Evolutionary conservation across 2,888 invertebrate species (phyloP).

Genomic region (Pyrochroa serraticornis): DNA sequence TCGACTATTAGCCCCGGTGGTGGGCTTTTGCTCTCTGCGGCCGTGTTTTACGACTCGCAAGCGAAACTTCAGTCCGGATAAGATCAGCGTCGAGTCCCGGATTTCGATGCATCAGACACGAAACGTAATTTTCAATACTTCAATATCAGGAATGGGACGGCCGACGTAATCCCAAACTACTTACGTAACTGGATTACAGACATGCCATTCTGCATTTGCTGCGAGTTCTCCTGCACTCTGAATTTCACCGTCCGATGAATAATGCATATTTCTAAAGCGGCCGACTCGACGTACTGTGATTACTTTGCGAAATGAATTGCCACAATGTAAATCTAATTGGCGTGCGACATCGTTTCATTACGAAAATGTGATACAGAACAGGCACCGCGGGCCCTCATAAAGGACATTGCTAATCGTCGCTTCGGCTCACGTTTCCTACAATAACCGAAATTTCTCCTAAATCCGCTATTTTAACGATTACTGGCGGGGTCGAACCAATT

Average conservation of each 20-base stretch:
- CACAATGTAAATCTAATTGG: constrained; percentile 24
- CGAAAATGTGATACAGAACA: no score
- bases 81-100: constrained; percentile 15
- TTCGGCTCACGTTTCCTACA: no score
- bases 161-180: constrained; percentile 29
- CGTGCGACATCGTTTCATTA: background rate
- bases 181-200: constrained; percentile 30
- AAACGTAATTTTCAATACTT: constrained; percentile 33
- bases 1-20: constrained; percentile 7
- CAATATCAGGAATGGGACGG: constrained; percentile 32
- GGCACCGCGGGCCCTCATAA: no score
- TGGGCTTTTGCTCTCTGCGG: no score
- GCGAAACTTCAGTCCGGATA: constrained; percentile 22
- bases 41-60: constrained; percentile 17
- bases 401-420: no score
- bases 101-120: constrained; percentile 25
- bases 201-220: constrained; percentile 27
- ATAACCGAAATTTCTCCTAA: no score
- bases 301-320: constrained; percentile 5
- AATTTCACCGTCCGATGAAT: constrained; percentile 30
- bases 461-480: no score
- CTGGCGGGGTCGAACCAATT: no score
- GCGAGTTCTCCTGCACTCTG: constrained; percentile 5
- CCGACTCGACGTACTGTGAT: background rate
- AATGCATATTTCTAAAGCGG: constrained; percentile 26